Conservation (phyloP, 2,113 vertebrate genomes). For the Toxotes chatareus region DNA sequence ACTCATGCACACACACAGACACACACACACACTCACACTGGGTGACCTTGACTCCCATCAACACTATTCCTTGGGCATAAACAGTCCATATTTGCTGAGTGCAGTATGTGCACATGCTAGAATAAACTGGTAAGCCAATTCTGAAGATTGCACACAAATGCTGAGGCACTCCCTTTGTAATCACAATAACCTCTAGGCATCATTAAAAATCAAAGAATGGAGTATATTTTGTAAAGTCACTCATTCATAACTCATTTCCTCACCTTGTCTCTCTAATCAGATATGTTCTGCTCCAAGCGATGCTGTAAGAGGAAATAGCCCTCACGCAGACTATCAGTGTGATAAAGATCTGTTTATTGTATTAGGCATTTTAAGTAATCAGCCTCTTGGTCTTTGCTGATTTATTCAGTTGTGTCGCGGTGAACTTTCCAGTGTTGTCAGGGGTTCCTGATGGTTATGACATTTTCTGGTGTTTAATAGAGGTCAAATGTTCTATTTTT, state of each 20-base stretch:
- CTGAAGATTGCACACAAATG: constrained; percentile 40
- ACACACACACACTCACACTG: not conserved
- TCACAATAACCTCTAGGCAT: constrained; percentile 53
- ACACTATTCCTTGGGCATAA: constrained; percentile 44
- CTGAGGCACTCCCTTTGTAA: constrained; percentile 21
- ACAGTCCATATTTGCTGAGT: constrained; percentile 48
- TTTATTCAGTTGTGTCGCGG: constrained; percentile 27
- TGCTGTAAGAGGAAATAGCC: constrained; percentile 44
- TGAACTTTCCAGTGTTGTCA: constrained; percentile 16
- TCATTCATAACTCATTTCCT: constrained; percentile 66
- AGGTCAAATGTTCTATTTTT: constrained; percentile 47
- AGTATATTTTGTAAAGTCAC: constrained; percentile 49
- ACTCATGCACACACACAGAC: constrained; percentile 1
- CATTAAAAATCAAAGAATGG: constrained; percentile 47
- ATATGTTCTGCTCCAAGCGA: constrained; percentile 45
- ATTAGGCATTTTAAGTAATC: constrained; percentile 44
- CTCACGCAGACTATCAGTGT: constrained; percentile 21
- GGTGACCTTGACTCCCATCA: constrained; percentile 62
- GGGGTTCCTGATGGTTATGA: constrained; percentile 9
- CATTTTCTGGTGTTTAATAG: constrained; percentile 33
- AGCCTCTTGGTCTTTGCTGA: constrained; percentile 23
- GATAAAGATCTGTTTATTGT: constrained; percentile 43
- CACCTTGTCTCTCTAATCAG: constrained; percentile 36
- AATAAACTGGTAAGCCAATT: constrained; percentile 53
- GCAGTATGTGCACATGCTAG: constrained; percentile 18